phyloP scores from a whole-genome alignment of 2,888 invertebrate genomes.

The Eupsilia transversa region DNA sequence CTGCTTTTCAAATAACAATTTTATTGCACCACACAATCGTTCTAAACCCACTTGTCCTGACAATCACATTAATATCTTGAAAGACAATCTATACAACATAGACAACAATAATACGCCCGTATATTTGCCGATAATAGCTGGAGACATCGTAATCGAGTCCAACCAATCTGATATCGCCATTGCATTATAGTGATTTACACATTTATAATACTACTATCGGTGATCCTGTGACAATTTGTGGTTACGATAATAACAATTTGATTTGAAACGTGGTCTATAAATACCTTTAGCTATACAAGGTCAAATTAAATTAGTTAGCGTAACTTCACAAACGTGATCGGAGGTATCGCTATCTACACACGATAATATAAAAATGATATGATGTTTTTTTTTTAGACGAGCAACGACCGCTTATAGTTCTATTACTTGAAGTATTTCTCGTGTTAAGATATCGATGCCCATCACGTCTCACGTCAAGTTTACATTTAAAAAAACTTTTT shows the following conservation, averaged over 20 bases:
- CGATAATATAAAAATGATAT: too few species aligned
- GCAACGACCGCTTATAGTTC: too few species aligned
- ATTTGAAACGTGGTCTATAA: background rate
- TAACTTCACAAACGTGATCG: too few species aligned
- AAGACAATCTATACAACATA: constrained; percentile 57
- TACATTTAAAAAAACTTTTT: too few species aligned
- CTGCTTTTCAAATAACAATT: constrained; percentile 1
- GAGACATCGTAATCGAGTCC: constrained; percentile 81
- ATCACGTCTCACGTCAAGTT: too few species aligned
- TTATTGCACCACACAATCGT: background rate
- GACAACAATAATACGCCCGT: constrained; percentile 77
- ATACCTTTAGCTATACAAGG: background rate
- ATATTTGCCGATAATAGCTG: constrained; percentile 82
- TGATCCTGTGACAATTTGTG: constrained; percentile 13
- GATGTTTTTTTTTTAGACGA: too few species aligned
- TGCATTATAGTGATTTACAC: constrained; percentile 78
- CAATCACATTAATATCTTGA: constrained; percentile 49
- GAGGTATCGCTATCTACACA: too few species aligned
- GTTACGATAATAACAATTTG: constrained; percentile 14
- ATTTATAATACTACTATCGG: constrained; percentile 71
- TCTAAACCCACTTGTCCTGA: background rate
- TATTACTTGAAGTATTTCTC: too few species aligned
- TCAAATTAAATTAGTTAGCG: too few species aligned
- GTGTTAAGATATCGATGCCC: too few species aligned
- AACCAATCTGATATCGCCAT: constrained; percentile 78